phyloP scores from a whole-genome alignment of 2,113 vertebrate species.

The Tachuris rubrigastra region DNA sequence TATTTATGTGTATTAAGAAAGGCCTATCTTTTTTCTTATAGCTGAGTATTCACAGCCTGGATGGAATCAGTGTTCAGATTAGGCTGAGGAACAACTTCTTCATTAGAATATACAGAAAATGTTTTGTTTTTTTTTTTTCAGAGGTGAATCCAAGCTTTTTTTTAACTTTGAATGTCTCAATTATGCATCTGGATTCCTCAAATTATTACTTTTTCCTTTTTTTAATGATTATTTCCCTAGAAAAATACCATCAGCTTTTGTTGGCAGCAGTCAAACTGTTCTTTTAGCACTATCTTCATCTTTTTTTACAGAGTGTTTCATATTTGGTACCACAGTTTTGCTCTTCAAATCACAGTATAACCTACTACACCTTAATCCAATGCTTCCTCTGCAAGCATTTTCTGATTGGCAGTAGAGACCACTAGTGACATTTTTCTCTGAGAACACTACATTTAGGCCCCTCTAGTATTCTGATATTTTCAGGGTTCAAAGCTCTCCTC shows the following conservation, averaged over 20 bases:
- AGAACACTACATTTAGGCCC: background rate
- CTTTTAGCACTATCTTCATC: background rate
- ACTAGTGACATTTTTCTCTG: background rate
- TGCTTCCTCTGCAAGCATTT: background rate
- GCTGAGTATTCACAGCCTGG: background rate
- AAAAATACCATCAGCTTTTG: background rate
- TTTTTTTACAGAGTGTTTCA: background rate
- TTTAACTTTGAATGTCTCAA: background rate
- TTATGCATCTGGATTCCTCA: background rate
- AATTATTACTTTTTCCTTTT: background rate
- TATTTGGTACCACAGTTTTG: background rate
- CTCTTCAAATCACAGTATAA: background rate
- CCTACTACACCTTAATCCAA: background rate
- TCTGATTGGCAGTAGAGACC: background rate
- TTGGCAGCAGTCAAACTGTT: background rate
- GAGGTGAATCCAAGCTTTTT: background rate
- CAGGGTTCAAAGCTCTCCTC: background rate
- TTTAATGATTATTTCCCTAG: background rate
- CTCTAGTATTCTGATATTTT: background rate
- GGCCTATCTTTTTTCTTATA: background rate
- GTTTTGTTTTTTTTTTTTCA: background rate
- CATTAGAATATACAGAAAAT: background rate
- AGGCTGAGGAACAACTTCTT: background rate
- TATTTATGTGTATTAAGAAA: background rate
- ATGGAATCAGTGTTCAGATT: background rate